phyloP scores from a whole-genome alignment of 1,140 invertebrate species.

The Zophobas atratus region DNA sequence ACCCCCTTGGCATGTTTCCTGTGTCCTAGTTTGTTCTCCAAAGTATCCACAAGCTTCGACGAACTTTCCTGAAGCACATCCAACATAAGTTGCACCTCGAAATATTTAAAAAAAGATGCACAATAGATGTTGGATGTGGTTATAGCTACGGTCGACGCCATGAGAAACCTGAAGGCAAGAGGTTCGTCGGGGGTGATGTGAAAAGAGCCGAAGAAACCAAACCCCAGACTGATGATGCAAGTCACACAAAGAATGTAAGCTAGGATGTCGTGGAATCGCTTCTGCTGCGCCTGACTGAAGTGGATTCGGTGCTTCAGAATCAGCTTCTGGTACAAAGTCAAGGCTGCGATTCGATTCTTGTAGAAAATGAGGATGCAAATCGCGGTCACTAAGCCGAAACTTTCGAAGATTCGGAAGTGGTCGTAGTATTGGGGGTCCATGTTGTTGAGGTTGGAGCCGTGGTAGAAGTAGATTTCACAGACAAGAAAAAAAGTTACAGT shows the following conservation, averaged over 20 bases:
- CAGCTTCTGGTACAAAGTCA: slow-evolving; percentile 5
- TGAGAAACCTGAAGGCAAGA: not conserved
- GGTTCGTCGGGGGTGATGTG: too few species aligned
- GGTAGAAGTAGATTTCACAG: not conserved
- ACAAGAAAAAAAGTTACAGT: not conserved
- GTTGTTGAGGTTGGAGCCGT: not conserved
- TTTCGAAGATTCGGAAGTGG: not conserved
- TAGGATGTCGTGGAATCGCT: not conserved
- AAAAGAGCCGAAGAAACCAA: not conserved
- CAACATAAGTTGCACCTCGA: not conserved
- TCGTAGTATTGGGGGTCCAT: not conserved
- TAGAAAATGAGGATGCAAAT: not conserved
- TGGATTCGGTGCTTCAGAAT: not conserved
- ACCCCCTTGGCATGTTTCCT: too few species aligned
- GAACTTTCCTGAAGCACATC: too few species aligned
- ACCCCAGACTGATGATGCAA: not conserved
- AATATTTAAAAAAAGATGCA: slow-evolving; percentile 12
- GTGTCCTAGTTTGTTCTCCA: too few species aligned
- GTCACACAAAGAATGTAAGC: not conserved
- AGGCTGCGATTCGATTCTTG: not conserved
- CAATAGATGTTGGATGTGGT: not conserved
- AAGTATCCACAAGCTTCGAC: too few species aligned
- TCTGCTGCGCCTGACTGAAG: not conserved
- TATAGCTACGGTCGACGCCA: not conserved
- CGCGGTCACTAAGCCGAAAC: not conserved